Evolutionary conservation across 2,888 invertebrate genomes (phyloP), one percentile per base, ranked within the genome.

Genomic region (Perizoma affinitatum): DNA sequence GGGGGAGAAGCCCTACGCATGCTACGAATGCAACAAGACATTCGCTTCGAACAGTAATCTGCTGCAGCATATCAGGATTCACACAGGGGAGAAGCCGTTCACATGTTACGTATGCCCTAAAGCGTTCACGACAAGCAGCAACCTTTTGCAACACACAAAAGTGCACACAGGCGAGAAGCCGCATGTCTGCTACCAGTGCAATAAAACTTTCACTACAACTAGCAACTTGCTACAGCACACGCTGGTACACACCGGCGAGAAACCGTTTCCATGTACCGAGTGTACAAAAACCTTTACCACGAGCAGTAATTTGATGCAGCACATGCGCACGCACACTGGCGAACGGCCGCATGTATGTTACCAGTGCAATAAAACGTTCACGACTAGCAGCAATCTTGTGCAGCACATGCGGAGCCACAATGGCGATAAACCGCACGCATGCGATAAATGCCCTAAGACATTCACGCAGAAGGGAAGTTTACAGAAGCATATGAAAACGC

Each of bases 141-240:
- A 61, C 7, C 6, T 61, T 3, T n/a, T 61, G 1, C 61, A 61
- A 5, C 61, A 61, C 7, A 61, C 44, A 0, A 61, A 56, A 45
- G 48, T 61, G 46, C 61, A 61, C 8, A 61, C 61, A 0, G 61
- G 61, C 4, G 61, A 61, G 5, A 61, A 61, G 7, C 61, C 61
- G 5, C 53, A 53, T n/a, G 52, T 45, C 0, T 61, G 61, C 7
- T 61, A 36, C 41, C n/a, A 40, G 4, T 61, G 61, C 22, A 53
- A 53, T 48, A 61, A 61, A 41, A 52, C 56, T 0, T 61, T 61
- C 8, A 56, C 61, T 0, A 61, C 61, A 0, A 61, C 52, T 33
- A 61, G 61, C n/a, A 61, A 61, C 4, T 9, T 61, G 6, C 2
- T 56, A 4, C 61, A 61, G 7, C 61, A 61, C 4, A 56, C 53